These are phyloP conservation scores for Clostera curtula DNA, from an alignment of 2,888 invertebrate species.

Conservation along the genomic window DNA sequence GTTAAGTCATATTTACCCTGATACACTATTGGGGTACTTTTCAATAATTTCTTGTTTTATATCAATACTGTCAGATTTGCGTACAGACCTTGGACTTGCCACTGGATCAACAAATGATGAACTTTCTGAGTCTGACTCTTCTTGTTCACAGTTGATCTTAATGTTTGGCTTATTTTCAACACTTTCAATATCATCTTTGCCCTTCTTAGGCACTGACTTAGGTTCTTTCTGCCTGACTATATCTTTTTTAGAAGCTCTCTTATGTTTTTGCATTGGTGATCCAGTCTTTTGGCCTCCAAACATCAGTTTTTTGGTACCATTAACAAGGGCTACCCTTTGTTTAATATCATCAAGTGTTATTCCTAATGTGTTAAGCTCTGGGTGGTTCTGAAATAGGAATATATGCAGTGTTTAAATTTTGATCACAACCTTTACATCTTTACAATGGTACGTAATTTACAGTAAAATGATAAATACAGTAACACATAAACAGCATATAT, in stretches of 20 bases:
- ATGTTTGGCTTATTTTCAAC: conserved; percentile 54
- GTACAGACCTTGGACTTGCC: conserved; percentile 56
- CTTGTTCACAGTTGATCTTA: conserved; percentile 59
- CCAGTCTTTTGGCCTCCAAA: conserved; percentile 59
- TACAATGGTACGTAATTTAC: too few relatives aligned
- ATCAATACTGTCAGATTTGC: conserved; percentile 48
- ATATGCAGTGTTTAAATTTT: too few relatives aligned
- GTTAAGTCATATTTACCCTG: conserved; percentile 35
- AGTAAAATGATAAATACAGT: conserved; percentile 2
- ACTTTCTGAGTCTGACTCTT: conserved; percentile 66
- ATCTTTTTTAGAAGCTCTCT: conserved; percentile 51
- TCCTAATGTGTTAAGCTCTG: conserved; percentile 84
- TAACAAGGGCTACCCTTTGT: conserved; percentile 67
- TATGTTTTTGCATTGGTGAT: conserved; percentile 42
- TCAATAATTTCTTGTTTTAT: conserved; percentile 56
- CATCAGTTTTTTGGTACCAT: conserved; percentile 70
- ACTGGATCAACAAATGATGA: conserved; percentile 62
- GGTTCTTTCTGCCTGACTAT: conserved; percentile 33
- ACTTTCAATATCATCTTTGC: conserved; percentile 51
- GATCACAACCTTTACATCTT: conserved; percentile 3
- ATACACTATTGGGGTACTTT: conserved; percentile 34
- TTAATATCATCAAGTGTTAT: conserved; percentile 79
- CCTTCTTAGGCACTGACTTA: conserved; percentile 35
- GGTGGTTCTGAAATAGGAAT: conserved; percentile 75
- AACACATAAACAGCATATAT: conserved; percentile 5